Evolutionary conservation across 2,797 vertebrate species (phyloP).

Genomic region (Mormyrus hasselquistii): DNA sequence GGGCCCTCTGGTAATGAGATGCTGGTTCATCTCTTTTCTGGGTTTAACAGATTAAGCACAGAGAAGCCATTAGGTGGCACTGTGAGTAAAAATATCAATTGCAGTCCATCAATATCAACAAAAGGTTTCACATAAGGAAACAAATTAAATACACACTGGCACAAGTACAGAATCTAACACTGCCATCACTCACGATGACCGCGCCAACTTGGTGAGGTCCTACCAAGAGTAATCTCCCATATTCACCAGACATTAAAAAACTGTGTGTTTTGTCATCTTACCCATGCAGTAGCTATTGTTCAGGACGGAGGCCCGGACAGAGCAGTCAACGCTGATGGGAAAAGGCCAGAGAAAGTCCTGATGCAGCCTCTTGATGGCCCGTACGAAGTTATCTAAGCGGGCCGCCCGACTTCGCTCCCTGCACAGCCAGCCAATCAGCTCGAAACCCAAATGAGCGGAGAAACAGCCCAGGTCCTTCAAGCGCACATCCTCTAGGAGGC

Average conservation of each 20-base stretch:
- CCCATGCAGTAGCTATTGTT: constrained; percentile 83
- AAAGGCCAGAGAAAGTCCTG: constrained; percentile 95
- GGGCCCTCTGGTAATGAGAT: not conserved
- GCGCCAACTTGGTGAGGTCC: not conserved
- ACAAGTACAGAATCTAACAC: not conserved
- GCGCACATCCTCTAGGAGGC: constrained; percentile 85
- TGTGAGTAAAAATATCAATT: not conserved
- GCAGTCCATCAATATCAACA: not conserved
- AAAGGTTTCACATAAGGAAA: not conserved
- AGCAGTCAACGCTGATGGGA: constrained; percentile 78
- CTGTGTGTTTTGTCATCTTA: constrained; percentile 38
- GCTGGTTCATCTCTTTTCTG: not conserved
- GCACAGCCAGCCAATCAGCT: constrained; percentile 90
- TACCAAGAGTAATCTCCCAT: not conserved
- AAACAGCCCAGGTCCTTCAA: constrained; percentile 91
- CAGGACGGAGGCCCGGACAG: constrained; percentile 82
- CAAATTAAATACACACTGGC: not conserved
- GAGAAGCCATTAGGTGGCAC: not conserved
- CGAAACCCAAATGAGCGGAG: constrained; percentile 89
- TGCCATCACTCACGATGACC: not conserved
- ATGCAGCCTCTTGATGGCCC: constrained; percentile 82
- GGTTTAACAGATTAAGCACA: not conserved
- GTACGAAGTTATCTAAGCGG: constrained; percentile 82
- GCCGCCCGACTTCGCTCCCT: constrained; percentile 86
- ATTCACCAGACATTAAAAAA: not conserved